These are phyloP conservation scores for Parauchenoglanis ngamensis DNA, from an alignment of 2,797 vertebrate species.

Conservation along the genomic window DNA sequence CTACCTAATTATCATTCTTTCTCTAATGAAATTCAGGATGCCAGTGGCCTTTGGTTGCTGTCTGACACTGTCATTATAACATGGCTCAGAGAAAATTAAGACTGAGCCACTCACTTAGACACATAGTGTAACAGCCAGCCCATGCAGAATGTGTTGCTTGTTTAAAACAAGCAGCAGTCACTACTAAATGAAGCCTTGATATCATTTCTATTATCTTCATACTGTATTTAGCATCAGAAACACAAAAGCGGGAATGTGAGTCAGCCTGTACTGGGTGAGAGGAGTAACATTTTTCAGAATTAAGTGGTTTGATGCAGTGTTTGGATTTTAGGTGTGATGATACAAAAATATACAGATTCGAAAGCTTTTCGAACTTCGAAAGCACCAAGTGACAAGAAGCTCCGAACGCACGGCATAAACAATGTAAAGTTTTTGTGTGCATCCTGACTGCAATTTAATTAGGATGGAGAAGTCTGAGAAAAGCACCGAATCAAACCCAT, in stretches of 20 bases:
- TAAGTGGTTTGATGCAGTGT: not conserved
- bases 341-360: not conserved
- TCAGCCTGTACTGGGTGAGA: not conserved
- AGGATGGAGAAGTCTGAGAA: slow-evolving; percentile 61
- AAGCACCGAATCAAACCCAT: slow-evolving; percentile 61
- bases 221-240: slow-evolving; percentile 31
- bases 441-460: slow-evolving; percentile 69
- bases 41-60: slow-evolving; percentile 65
- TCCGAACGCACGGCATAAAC: slow-evolving; percentile 58
- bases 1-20: slow-evolving; percentile 71
- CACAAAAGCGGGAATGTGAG: slow-evolving; percentile 9
- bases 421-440: slow-evolving; percentile 69
- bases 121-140: slow-evolving; percentile 69
- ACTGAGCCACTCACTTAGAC: slow-evolving; percentile 69
- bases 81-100: slow-evolving; percentile 78
- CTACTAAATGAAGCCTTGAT: not conserved
- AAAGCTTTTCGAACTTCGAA: not conserved
- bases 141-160: slow-evolving; percentile 75
- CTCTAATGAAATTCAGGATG: slow-evolving; percentile 70
- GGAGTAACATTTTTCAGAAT: not conserved
- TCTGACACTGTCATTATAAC: slow-evolving; percentile 73
- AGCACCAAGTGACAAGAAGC: slow-evolving; percentile 4
- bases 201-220: slow-evolving; percentile 11
- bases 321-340: not conserved
- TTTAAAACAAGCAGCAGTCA: slow-evolving; percentile 38